A percentile compares a stretch with the other conserved stretches of the same genome.
These are phyloP conservation scores for Protobothrops flavoviridis DNA, from an alignment of 2,113 vertebrate genomes.

Conservation along the genomic window DNA sequence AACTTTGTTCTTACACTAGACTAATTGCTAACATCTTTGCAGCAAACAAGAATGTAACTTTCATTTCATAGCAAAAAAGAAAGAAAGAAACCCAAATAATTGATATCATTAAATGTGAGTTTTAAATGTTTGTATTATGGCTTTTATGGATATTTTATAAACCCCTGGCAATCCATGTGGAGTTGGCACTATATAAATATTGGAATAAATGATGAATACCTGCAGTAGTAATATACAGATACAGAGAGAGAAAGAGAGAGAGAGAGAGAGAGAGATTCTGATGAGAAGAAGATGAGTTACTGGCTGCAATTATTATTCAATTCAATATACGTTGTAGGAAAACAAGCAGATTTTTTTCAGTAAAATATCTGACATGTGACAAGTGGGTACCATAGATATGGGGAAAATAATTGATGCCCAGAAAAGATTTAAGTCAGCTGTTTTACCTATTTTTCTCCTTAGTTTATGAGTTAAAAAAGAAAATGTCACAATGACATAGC, in stretches of 20 bases:
- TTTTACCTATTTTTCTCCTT: not conserved
- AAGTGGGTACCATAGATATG: slow-evolving; percentile 46
- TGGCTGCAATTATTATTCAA: slow-evolving; percentile 3
- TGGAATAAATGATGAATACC: not conserved
- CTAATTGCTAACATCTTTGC: not conserved
- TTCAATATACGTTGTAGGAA: slow-evolving; percentile 23
- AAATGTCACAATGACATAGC: not conserved
- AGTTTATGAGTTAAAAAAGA: not conserved
- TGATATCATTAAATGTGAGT: not conserved
- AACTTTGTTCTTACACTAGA: not conserved
- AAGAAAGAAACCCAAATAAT: not conserved
- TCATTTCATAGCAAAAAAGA: not conserved
- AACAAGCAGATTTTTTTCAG: slow-evolving; percentile 39
- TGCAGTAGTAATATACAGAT: not conserved
- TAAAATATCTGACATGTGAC: slow-evolving; percentile 38
- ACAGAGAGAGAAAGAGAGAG: not conserved
- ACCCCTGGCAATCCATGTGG: not conserved
- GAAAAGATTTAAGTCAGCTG: slow-evolving; percentile 52
- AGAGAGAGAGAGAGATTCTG: not conserved
- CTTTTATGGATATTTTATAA: not conserved
- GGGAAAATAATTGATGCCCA: slow-evolving; percentile 46
- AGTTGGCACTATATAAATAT: not conserved
- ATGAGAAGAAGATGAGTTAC: not conserved
- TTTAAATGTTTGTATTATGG: not conserved
- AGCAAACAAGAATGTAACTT: not conserved